These are phyloP conservation scores for Zelostemma sp. DNA, from an alignment of 1,140 invertebrate genomes.

Conservation along the genomic window DNA sequence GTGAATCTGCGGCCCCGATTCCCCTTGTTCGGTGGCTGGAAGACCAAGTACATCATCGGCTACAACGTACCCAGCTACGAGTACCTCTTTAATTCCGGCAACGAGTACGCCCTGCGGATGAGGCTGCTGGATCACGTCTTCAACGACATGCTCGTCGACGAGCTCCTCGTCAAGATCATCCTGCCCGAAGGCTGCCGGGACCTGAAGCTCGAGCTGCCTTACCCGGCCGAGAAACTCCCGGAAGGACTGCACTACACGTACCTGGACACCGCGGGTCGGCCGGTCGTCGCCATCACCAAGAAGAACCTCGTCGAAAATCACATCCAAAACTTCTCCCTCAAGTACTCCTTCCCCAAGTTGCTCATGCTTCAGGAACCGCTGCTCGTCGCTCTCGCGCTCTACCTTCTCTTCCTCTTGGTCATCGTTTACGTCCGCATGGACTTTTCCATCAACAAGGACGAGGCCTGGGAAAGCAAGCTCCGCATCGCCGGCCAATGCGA, in stretches of 20 bases:
- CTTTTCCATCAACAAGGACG: conserved; percentile 87
- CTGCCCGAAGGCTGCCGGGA: conserved; percentile 92
- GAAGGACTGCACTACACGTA: conserved; percentile 93
- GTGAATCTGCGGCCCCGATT: conserved; percentile 95
- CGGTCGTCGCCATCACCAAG: conserved; percentile 88
- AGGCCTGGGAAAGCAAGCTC: conserved; percentile 73
- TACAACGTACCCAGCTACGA: conserved; percentile 99
- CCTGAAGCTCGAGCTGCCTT: conserved; percentile 88
- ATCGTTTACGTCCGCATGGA: conserved; percentile 96
- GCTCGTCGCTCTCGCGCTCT: conserved; percentile 89
- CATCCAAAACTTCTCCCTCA: conserved; percentile 91
- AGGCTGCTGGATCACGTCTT: conserved; percentile 95
- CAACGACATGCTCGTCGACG: conserved; percentile 96
- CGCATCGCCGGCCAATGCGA: conserved; percentile 71
- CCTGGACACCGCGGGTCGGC: conserved; percentile 93
- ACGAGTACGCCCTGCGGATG: conserved; percentile 90
- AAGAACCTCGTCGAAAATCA: conserved; percentile 96
- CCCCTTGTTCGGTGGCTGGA: conserved; percentile 99
- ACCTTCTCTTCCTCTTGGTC: conserved; percentile 90
- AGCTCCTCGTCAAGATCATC: conserved; percentile 91
- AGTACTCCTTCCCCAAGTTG: conserved; percentile 89
- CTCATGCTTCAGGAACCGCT: conserved; percentile 94
- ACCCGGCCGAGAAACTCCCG: conserved; percentile 79
- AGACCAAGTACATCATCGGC: conserved; percentile 95
- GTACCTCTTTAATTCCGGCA: conserved; percentile 88